Evolutionary conservation across 1,140 invertebrate genomes (phyloP).

Genomic region (Andricus grossulariae): DNA sequence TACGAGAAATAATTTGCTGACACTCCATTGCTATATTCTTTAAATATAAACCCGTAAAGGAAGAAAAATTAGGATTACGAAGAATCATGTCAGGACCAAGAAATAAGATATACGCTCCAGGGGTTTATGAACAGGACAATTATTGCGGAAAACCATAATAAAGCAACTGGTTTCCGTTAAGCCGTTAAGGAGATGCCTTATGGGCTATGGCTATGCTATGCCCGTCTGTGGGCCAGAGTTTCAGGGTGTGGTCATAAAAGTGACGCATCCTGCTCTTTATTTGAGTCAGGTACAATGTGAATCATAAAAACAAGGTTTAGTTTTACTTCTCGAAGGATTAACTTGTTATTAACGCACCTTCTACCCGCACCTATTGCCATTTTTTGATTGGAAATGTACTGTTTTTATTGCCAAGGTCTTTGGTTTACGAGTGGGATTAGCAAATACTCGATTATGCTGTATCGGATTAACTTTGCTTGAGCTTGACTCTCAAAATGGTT

Average conservation of each 20-base stretch:
- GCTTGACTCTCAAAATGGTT: slow-evolving; percentile 51
- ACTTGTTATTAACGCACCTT: slow-evolving; percentile 6
- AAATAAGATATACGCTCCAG: background rate
- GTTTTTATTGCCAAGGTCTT: background rate
- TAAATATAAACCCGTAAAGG: background rate
- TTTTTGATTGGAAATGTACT: slow-evolving; percentile 1
- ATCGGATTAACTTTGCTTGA: slow-evolving; percentile 56
- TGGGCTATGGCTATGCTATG: too few species aligned
- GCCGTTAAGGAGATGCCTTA: background rate
- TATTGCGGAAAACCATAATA: slow-evolving; percentile 57
- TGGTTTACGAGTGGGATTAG: slow-evolving; percentile 47
- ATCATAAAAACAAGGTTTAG: slow-evolving; percentile 19
- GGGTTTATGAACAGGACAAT: slow-evolving; percentile 29
- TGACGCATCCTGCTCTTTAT: background rate
- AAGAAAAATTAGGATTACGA: slow-evolving; percentile 14
- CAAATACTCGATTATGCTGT: slow-evolving; percentile 54
- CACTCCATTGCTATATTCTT: background rate
- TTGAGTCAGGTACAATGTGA: slow-evolving; percentile 43
- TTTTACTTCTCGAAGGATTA: background rate
- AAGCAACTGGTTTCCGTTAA: slow-evolving; percentile 39
- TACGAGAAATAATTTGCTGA: background rate
- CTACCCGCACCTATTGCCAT: background rate
- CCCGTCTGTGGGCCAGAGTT: too few species aligned
- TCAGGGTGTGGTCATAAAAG: slow-evolving; percentile 14
- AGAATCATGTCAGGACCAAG: background rate